Conservation (phyloP, 2,888 invertebrate genomes). For the Lepidocyrtoides sp. region DNA sequence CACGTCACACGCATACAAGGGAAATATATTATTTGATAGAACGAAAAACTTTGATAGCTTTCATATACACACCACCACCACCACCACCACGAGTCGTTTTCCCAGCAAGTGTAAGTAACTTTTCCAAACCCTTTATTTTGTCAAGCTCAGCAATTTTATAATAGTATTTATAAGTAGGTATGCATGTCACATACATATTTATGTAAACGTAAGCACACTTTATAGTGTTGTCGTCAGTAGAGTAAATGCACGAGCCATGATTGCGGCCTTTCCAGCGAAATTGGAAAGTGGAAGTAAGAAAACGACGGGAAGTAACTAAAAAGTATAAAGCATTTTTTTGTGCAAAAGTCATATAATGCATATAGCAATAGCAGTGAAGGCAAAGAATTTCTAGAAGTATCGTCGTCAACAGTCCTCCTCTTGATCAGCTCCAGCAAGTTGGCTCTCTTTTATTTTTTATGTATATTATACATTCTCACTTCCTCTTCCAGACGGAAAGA, state of each 20-base stretch:
- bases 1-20: slow-evolving; percentile 1
- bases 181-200: slow-evolving; percentile 5
- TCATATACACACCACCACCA: not conserved
- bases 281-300: slow-evolving; percentile 58
- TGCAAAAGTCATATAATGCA: slow-evolving; percentile 43
- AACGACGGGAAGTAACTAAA: slow-evolving; percentile 49
- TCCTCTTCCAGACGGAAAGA: slow-evolving; percentile 12
- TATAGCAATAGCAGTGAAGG: not conserved
- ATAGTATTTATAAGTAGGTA: not conserved
- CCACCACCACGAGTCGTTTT: not conserved
- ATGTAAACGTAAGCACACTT: slow-evolving; percentile 33
- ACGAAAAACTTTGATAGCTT: not conserved
- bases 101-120: slow-evolving; percentile 66
- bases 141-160: slow-evolving; percentile 58
- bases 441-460: slow-evolving; percentile 4
- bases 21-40: not conserved
- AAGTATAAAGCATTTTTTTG: slow-evolving; percentile 55
- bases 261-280: slow-evolving; percentile 46
- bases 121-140: slow-evolving; percentile 53
- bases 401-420: slow-evolving; percentile 14
- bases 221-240: slow-evolving; percentile 49
- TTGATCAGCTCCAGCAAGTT: slow-evolving; percentile 50
- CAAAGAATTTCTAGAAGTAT: not conserved
- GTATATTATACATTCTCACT: slow-evolving; percentile 19
- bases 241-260: slow-evolving; percentile 46